A percentile compares a stretch with the other conserved stretches of the same genome.
These are phyloP conservation scores for Psammodynastes pulverulentus DNA, from an alignment of 2,113 vertebrate genomes.

Conservation along the genomic window DNA sequence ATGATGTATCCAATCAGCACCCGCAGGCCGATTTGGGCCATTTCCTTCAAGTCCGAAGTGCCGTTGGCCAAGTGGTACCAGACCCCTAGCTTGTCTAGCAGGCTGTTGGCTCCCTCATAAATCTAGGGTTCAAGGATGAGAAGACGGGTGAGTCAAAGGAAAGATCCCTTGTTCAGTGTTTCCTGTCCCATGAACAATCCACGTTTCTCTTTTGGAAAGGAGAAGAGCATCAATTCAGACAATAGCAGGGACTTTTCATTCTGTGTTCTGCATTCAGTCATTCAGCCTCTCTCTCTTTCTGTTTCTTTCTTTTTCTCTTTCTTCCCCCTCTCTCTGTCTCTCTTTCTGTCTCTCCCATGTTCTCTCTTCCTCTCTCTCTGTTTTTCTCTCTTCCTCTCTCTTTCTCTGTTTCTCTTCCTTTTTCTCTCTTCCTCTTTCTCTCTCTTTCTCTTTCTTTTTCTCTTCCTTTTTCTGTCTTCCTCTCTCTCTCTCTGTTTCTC, in stretches of 20 bases:
- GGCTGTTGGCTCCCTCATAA: conserved; percentile 89
- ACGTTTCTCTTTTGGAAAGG: neutral
- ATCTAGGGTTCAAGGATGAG: conserved; percentile 69
- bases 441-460: too few relatives aligned
- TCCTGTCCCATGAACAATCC: neutral
- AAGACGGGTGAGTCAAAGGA: neutral
- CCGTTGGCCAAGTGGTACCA: conserved; percentile 82
- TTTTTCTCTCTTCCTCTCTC: too few relatives aligned
- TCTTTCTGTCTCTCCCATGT: accelerated
- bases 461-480: too few relatives aligned
- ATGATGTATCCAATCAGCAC: conserved; percentile 88
- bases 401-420: too few relatives aligned
- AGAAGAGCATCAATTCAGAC: neutral
- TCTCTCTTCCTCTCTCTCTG: too few relatives aligned
- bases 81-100: conserved; percentile 87
- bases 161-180: neutral
- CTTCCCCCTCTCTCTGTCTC: too few relatives aligned
- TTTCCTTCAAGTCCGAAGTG: conserved; percentile 83
- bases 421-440: too few relatives aligned
- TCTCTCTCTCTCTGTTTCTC: too few relatives aligned
- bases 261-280: neutral
- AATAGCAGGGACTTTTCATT: neutral
- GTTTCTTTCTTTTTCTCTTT: too few relatives aligned
- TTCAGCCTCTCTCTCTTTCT: too few relatives aligned
- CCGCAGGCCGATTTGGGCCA: conserved; percentile 90